Conservation (phyloP, 1,140 invertebrate genomes). For the Protaetia brevitarsis region DNA sequence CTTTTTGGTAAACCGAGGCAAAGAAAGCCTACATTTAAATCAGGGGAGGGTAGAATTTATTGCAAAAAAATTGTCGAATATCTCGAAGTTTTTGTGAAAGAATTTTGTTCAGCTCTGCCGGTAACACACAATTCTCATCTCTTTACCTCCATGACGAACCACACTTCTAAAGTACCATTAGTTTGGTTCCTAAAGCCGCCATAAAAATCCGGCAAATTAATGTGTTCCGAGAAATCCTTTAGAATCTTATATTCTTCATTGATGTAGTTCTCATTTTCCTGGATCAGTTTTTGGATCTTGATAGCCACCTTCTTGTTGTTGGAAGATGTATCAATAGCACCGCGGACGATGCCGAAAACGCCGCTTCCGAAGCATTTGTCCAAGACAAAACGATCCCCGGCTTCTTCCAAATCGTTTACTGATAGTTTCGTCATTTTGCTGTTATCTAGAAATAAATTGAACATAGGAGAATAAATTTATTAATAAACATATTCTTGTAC, state of each 20-base stretch:
- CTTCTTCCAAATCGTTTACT: constrained; percentile 54
- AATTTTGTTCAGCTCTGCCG: too few species aligned
- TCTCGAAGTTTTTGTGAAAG: too few species aligned
- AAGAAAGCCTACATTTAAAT: too few species aligned
- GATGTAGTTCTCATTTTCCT: constrained; percentile 67
- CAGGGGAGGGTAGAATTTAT: too few species aligned
- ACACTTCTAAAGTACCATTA: constrained; percentile 66
- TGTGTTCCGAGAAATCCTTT: constrained; percentile 70
- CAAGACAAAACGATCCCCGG: constrained; percentile 65
- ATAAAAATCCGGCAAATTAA: constrained; percentile 81
- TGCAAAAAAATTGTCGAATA: too few species aligned
- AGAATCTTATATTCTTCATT: constrained; percentile 84
- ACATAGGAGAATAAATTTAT: too few species aligned
- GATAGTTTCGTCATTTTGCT: background rate
- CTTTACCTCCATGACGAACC: constrained; percentile 89
- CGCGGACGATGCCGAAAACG: constrained; percentile 63
- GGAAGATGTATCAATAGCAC: constrained; percentile 69
- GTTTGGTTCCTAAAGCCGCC: constrained; percentile 67
- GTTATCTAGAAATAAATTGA: background rate
- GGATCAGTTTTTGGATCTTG: constrained; percentile 74
- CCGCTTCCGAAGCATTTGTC: constrained; percentile 68
- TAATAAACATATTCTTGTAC: too few species aligned
- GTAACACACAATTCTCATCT: too few species aligned
- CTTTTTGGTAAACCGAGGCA: too few species aligned
- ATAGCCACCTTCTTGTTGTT: constrained; percentile 72